Conservation (phyloP, 2,797 vertebrate genomes). For the Argya squamiceps region DNA sequence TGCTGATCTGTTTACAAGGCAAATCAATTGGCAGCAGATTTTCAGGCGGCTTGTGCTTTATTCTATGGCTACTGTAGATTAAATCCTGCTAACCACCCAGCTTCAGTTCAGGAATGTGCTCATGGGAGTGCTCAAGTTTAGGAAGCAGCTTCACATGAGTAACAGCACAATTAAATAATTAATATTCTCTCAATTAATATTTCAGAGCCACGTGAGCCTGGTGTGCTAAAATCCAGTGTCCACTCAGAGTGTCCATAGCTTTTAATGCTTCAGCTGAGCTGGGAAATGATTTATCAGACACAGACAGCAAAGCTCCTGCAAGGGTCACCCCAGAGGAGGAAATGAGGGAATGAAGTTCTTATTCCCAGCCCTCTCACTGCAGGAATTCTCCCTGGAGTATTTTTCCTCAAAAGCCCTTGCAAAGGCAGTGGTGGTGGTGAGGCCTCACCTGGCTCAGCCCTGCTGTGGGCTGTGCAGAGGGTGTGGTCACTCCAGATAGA, state of each 20-base stretch:
- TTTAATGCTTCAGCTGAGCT: neutral
- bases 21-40: slow-evolving; percentile 31
- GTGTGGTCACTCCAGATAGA: neutral
- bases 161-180: neutral
- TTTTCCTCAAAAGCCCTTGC: neutral
- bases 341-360: neutral
- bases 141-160: neutral
- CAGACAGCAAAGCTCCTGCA: neutral
- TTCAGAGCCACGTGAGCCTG: neutral
- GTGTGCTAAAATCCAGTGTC: neutral
- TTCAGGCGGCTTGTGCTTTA: neutral
- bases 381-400: neutral
- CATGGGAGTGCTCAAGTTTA: neutral
- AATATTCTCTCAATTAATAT: neutral
- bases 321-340: slow-evolving; percentile 16
- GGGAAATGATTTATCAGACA: slow-evolving; percentile 6
- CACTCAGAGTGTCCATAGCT: neutral
- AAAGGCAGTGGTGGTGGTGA: neutral
- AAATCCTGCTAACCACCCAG: neutral
- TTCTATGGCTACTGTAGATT: neutral
- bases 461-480: neutral
- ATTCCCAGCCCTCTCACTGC: neutral
- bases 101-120: neutral
- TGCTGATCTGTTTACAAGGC: slow-evolving; percentile 27
- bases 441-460: neutral